Conservation (phyloP, 2,888 invertebrate genomes). For the Macropis europaea region DNA sequence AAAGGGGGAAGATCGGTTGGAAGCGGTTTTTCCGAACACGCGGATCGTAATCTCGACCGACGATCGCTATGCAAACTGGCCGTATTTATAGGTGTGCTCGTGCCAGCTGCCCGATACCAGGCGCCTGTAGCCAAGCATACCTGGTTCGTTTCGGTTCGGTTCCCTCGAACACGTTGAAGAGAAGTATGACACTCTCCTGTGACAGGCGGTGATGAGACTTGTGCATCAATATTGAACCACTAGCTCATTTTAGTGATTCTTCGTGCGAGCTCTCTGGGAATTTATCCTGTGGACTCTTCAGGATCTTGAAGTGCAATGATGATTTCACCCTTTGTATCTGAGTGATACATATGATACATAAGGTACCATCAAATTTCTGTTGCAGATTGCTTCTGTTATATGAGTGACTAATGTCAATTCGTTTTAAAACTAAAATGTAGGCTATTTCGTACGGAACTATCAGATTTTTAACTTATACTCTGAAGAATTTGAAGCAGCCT, state of each 20-base stretch:
- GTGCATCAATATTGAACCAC: conserved; percentile 60
- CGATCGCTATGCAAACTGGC: conserved; percentile 48
- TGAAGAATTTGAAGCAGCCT: no score
- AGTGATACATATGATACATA: no score
- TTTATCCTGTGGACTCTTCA: no score
- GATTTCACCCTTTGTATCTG: no score
- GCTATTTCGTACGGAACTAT: no score
- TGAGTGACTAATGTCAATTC: no score
- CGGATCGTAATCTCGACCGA: conserved; percentile 41
- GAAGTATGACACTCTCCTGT: conserved; percentile 17
- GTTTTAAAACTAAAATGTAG: no score
- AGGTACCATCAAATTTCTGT: no score
- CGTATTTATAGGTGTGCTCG: conserved; percentile 59
- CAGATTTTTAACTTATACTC: no score
- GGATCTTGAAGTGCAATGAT: no score
- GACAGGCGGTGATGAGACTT: conserved; percentile 63
- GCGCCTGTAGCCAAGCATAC: conserved; percentile 17
- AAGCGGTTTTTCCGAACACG: conserved; percentile 30
- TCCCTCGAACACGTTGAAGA: conserved; percentile 12
- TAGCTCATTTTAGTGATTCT: neutral
- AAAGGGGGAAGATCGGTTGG: neutral
- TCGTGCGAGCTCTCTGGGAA: no score
- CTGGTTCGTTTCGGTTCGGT: conserved; percentile 45
- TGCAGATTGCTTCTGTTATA: no score
- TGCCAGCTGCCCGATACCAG: conserved; percentile 28